phyloP scores from a whole-genome alignment of 2,797 vertebrate genomes.

The Lepidocolaptes lacrymiger region DNA sequence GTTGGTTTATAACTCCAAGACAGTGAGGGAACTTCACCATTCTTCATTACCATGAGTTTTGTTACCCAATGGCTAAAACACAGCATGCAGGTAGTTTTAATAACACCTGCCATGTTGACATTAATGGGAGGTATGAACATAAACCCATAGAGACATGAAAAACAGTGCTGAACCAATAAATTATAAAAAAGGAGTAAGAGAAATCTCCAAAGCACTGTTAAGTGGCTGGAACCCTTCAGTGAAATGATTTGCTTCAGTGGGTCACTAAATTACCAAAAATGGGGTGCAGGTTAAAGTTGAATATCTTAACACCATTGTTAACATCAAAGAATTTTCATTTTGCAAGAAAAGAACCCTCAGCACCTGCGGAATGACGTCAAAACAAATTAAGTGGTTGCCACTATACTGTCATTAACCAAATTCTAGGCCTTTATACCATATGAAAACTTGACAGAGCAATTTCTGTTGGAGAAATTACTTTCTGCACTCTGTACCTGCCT shows the following conservation, averaged over 20 bases:
- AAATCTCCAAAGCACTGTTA: not conserved
- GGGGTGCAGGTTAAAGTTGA: not conserved
- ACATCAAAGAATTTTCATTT: conserved; percentile 9
- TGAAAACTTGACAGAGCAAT: not conserved
- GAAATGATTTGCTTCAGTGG: not conserved
- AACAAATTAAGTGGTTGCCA: not conserved
- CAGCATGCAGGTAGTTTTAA: not conserved
- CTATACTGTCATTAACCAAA: not conserved
- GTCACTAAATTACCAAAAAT: not conserved
- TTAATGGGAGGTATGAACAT: not conserved
- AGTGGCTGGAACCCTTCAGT: not conserved
- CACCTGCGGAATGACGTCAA: not conserved
- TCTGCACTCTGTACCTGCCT: not conserved
- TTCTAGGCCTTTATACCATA: not conserved
- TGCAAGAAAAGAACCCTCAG: not conserved
- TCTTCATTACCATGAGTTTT: accelerated
- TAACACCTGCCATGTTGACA: not conserved
- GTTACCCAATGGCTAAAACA: not conserved
- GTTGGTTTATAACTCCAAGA: not conserved
- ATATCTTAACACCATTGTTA: not conserved
- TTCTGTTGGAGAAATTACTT: not conserved
- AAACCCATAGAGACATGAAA: not conserved
- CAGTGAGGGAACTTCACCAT: not conserved
- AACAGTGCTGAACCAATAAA: not conserved
- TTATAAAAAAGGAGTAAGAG: not conserved